Evolutionary conservation across 2,888 invertebrate genomes (phyloP), one percentile per base, ranked within the genome.

Genomic region (Mamestra brassicae): DNA sequence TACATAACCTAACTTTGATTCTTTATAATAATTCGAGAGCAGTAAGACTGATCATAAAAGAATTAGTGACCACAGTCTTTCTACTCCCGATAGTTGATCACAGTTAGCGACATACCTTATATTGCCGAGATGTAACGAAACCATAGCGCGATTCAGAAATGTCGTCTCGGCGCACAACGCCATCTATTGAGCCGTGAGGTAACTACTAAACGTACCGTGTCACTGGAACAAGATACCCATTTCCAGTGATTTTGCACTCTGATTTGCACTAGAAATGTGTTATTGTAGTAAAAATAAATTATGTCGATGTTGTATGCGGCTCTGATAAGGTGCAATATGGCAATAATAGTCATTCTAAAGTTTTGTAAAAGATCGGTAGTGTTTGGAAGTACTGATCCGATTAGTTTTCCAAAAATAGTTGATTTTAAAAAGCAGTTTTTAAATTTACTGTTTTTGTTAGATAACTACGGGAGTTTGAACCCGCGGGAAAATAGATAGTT

Each of bases 61-160:
- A 7, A n/a, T n/a, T n/a, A 55, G 13, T 26, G 45, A 71, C 15
- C 8, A 7, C 2, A 55, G 13, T 10, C 45, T 47, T 0, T 4
- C 1, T 8, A 36, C 5, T 71, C 36, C 8, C 73, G 52, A 68
- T 7, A 42, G 0, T 17, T 38, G 1, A 7, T 4, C 6, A 34
- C 1, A 34, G 4, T 57, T 13, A 17, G 6, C 26, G 6, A 13
- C 3, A n/a, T 34, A 1, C 10, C 26, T 4, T 26, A 26, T 38
- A 26, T 38, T 5, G 38, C 11, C 50, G 6, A 8, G 4, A 15
- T 55, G 55, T 38, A 71, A 72, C 47, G 73, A 57, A 71, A 71
- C 71, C 45, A 71, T 71, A 47, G 72, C 72, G 71, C 34, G 71
- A 45, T 71, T 71, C 54, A 71, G 71, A 34, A 71, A 72, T 8